Evolutionary conservation across 1,140 invertebrate species (phyloP), one percentile per base, ranked within the genome.

Genomic region (Drosophila nigromelanica): DNA sequence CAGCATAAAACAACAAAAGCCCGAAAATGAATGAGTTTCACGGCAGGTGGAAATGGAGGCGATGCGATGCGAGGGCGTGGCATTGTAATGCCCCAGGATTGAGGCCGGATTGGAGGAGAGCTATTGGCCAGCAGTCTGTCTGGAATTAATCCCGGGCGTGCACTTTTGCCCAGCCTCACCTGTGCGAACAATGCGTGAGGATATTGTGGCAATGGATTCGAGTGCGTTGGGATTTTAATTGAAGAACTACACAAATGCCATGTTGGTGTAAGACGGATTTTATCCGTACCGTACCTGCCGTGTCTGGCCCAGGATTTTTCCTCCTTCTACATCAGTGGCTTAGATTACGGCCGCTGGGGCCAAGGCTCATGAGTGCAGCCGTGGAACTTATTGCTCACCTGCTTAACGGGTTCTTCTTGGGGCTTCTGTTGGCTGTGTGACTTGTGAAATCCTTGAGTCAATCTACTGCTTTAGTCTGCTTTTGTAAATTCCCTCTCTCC

Each of bases 61-160:
- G 72, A 66, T 62, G 62, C 43, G 60, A 56, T 63, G 27, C 8
- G 8, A 24, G 14, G 18, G 55, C 51, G 40, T 43, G 37, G 33
- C 12, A 15, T 1, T 45, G 6, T 27, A 18, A 37, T 11, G 30
- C 42, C 40, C n/a, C 21, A 35, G 37, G 43, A 58, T 70, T 58
- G 43, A 43, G 37, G 39, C 33, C 39, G 62, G 39, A 62, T 35
- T 24, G 47, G 33, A 52, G 33, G 27, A 33, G 43, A 56, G 52
- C 42, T 37, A 48, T 58, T 15, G 48, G 48, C 62, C 39, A 48
- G 40, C 48, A 21, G 58, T 45, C 24, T 64, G 50, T 35, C 59
- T 50, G 59, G 60, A 87, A 82, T 86, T 86, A 86, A 82, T 86
- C 82, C 82, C 82, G 56, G 73, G 68, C 43, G 82, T 70, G 74